Evolutionary conservation across 2,113 vertebrate species (phyloP), one percentile per base, ranked within the genome.

Genomic region (Forbesichthys papilliferus): DNA sequence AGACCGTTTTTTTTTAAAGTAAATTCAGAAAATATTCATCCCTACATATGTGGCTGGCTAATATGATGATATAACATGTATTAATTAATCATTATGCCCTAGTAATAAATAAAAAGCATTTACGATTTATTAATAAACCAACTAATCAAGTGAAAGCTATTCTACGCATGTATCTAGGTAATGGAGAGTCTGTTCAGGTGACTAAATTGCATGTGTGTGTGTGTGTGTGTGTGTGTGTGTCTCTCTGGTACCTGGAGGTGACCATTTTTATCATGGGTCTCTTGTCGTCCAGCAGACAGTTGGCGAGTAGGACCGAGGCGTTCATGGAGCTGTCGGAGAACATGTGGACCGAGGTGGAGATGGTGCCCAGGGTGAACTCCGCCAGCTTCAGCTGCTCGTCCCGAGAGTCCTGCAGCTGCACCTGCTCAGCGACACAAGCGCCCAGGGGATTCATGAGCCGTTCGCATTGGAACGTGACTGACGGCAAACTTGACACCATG

Each of bases 241-340:
- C 14, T 52, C 81, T 78, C 33, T 77, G 73, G 49, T 73, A 98
- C 98, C 96, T 95, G 66, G 96, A 90, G 16, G 94, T 96, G 77
- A 96, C 94, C 83, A 94, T 98, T 77, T 96, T 92, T 66, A 95
- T 88, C 36, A 85, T 91, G 53, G 93, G 89, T 64, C 96, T 94
- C 88, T 95, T 98, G 86, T 99, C 98, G 80, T 99, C 98, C 61
- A 99, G 91, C 9, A 96, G 93, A 75, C 97, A 98, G 67, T 95
- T 92, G 48, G 92, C 78, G 66, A 99, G 92, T 77, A 87, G 94
- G 63, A 98, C 93, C 3, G 93, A 92, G 49, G 93, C 95, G 80
- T 91, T 95, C 93, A 94, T 92, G 75, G 95, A 94, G 48, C 92
- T 90, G 90, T 98, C 95, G 0, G 96, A 95, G 75, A 90, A 92